A percentile compares a stretch with the other conserved stretches of the same genome.
Evolutionary conservation across 2,113 vertebrate genomes (phyloP).

Genomic region (Menura novaehollandiae): DNA sequence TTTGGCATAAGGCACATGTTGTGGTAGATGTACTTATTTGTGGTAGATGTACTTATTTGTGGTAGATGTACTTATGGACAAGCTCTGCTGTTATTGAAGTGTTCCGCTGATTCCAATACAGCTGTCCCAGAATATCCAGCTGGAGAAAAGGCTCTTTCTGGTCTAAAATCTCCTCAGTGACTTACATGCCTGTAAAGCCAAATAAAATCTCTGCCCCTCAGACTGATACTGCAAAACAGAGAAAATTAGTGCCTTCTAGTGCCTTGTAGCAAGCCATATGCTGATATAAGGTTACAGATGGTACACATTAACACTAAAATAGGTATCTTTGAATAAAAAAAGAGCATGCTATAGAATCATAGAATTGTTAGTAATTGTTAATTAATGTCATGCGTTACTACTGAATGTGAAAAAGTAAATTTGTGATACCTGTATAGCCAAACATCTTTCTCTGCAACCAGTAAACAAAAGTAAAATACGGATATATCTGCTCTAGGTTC

Average conservation of each 20-base stretch:
- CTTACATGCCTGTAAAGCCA: background rate
- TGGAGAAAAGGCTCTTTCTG: background rate
- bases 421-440: background rate
- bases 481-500: background rate
- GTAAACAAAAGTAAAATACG: background rate
- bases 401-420: background rate
- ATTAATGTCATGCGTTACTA: background rate
- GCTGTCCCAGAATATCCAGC: background rate
- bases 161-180: background rate
- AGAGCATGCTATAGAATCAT: rapidly evolving
- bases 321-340: background rate
- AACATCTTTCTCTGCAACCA: background rate
- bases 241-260: background rate
- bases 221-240: background rate
- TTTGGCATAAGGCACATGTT: background rate
- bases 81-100: background rate
- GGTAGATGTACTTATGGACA: background rate
- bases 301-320: background rate
- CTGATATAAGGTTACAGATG: background rate
- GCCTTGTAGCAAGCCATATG: background rate
- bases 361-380: background rate
- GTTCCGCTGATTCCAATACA: background rate
- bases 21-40: background rate
- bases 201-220: background rate
- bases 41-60: background rate